Conservation (phyloP, 2,113 vertebrate species). For the Oryzias curvinotus region DNA sequence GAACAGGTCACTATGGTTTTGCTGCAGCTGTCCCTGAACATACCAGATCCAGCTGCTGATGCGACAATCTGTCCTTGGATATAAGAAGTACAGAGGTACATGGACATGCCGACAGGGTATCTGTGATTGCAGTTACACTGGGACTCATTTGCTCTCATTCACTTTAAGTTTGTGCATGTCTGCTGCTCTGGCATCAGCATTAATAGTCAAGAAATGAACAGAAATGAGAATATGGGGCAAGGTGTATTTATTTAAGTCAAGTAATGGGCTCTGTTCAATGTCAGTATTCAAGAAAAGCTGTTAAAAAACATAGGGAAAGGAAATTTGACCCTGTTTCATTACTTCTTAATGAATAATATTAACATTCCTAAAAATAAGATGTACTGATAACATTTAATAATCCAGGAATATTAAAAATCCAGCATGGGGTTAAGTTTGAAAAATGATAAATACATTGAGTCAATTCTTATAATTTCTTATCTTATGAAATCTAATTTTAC, state of each 20-base stretch:
- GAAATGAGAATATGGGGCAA: slow-evolving; percentile 41
- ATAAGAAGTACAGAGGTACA: slow-evolving; percentile 4
- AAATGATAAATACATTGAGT: background rate
- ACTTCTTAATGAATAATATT: slow-evolving; percentile 14
- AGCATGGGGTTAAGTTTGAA: background rate
- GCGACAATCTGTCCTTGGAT: slow-evolving; percentile 22
- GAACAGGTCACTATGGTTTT: slow-evolving; percentile 31
- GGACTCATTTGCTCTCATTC: slow-evolving; percentile 44
- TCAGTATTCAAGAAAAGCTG: background rate
- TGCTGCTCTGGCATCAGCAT: slow-evolving; percentile 34
- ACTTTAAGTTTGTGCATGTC: slow-evolving; percentile 39
- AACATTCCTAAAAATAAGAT: slow-evolving; percentile 1
- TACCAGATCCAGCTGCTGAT: slow-evolving; percentile 52
- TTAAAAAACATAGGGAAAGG: slow-evolving; percentile 7
- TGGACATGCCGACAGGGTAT: slow-evolving; percentile 4
- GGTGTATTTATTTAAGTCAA: slow-evolving; percentile 25
- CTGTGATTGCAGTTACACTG: slow-evolving; percentile 44
- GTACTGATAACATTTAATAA: background rate
- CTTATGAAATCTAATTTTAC: background rate
- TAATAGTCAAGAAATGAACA: slow-evolving; percentile 51
- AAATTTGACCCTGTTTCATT: slow-evolving; percentile 5
- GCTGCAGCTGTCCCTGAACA: slow-evolving; percentile 32
- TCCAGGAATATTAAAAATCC: background rate
- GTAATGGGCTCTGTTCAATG: background rate
- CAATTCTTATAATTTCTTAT: background rate